Conservation (phyloP, 30 jellyfish, hydroid and myxozoan species). For the Cassiopea xamachana region DNA sequence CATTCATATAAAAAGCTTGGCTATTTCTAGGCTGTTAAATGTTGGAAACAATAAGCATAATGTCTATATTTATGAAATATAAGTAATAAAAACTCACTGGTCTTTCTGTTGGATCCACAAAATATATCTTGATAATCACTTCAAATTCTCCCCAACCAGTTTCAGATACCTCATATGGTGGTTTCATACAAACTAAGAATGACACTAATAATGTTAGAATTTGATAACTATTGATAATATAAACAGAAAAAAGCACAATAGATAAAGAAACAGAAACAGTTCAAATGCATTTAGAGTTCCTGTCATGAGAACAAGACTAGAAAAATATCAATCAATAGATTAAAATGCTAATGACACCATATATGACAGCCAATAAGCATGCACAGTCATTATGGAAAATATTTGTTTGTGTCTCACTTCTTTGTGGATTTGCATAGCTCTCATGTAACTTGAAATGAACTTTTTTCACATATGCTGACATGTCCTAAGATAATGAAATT, state of each 20-base stretch:
- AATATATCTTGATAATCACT: slow-evolving; percentile 88
- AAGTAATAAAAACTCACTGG: slow-evolving; percentile 76
- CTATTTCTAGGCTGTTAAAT: background rate
- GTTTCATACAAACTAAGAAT: slow-evolving; percentile 82
- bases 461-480: slow-evolving; percentile 95
- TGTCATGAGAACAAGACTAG: too few relatives aligned
- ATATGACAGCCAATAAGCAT: background rate
- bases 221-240: background rate
- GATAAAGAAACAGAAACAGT: background rate
- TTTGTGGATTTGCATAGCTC: slow-evolving; percentile 93
- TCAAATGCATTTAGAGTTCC: too few relatives aligned
- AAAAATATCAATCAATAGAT: too few relatives aligned
- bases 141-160: slow-evolving; percentile 99
- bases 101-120: slow-evolving; percentile 95
- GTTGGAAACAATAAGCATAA: too few relatives aligned
- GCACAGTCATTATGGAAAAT: too few relatives aligned
- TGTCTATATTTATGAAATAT: background rate
- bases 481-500: slow-evolving; percentile 53
- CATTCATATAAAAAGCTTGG: too few relatives aligned
- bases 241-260: background rate
- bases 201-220: background rate
- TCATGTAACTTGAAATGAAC: slow-evolving; percentile 97
- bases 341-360: background rate
- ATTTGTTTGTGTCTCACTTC: slow-evolving; percentile 40
- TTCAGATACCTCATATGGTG: slow-evolving; percentile 97